Evolutionary conservation across 1,140 invertebrate species (phyloP), one percentile per base, ranked within the genome.

Genomic region (Wasmannia auropunctata): DNA sequence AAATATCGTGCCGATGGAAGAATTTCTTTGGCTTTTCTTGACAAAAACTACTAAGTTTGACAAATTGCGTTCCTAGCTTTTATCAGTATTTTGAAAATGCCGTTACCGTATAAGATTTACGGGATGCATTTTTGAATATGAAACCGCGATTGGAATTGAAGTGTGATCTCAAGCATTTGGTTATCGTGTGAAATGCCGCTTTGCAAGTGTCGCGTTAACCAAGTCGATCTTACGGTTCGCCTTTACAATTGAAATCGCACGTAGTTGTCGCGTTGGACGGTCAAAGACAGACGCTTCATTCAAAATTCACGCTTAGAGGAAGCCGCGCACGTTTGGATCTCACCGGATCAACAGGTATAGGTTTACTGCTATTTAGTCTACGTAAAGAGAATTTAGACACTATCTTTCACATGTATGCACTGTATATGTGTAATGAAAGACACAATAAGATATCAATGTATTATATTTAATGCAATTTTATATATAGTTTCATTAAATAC

Each of bases 261-360:
- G 11, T 37, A 76, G 19, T 28, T 60, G 37, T 46, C 11, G 22
- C 25, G 37, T 1, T 22, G 11, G 34, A 81, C 37, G 31, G 25
- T 80, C 34, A 72, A 72, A 58, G 37, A 56, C 14, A 72, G 51
- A 72, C 5, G 25, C 8, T 37, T 83, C 25, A 43, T 46, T 58
- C 28, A 72, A 72, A 74, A 72, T 72, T 83, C n/a, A 69, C 22
- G 49, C 37, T 72, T 58, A 81, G 51, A 40, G 79, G 14, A 58
- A 69, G 5, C 7, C 10, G 4, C 8, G 22, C 63, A 43, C 25
- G 14, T 40, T 81, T 72, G 37, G 0, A 1, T 43, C 7, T 74
- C 51, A 58, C 4, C n/a, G 28, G 5, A 83, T 83, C 79, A 83
- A 83, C 79, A 83, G 65, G 65, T 81, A 81, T 46, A 51, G n/a